Percentiles rank a stretch among this genome's conserved stretches.
Evolutionary conservation across 2,113 vertebrate genomes (phyloP).

Genomic region (Chaetops frenatus): DNA sequence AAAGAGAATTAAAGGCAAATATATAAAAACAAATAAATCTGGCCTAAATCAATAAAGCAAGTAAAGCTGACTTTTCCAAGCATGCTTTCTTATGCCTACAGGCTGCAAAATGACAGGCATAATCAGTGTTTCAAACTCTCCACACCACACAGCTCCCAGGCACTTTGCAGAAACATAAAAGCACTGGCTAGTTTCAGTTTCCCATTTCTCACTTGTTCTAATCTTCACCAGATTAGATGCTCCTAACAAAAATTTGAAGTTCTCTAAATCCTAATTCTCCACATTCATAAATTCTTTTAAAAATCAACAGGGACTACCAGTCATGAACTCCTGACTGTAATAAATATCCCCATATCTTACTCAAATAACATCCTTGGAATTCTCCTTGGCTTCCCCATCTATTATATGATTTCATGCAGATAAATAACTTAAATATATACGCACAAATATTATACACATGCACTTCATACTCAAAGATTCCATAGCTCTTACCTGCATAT

Average conservation of each 20-base stretch:
- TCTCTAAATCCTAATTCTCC: neutral
- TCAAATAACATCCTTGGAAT: neutral
- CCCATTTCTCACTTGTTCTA: neutral
- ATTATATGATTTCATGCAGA: neutral
- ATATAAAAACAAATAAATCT: neutral
- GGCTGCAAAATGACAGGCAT: neutral
- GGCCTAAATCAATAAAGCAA: neutral
- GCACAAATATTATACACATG: neutral
- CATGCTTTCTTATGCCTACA: neutral
- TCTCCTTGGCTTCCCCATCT: neutral
- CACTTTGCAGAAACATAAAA: neutral
- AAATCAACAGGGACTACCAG: neutral
- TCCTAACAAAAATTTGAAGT: neutral
- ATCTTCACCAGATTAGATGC: neutral
- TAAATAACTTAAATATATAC: neutral
- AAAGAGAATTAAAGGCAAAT: neutral
- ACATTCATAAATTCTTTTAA: neutral
- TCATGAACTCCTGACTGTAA: neutral
- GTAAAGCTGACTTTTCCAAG: neutral
- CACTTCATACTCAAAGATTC: neutral
- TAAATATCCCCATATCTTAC: neutral
- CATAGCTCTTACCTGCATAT: slow-evolving; percentile 89
- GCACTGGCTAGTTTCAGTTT: neutral
- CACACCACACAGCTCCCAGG: neutral
- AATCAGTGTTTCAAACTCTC: neutral